Conservation (phyloP, 2,888 invertebrate genomes). For the Trissonchulus latispiculum region DNA sequence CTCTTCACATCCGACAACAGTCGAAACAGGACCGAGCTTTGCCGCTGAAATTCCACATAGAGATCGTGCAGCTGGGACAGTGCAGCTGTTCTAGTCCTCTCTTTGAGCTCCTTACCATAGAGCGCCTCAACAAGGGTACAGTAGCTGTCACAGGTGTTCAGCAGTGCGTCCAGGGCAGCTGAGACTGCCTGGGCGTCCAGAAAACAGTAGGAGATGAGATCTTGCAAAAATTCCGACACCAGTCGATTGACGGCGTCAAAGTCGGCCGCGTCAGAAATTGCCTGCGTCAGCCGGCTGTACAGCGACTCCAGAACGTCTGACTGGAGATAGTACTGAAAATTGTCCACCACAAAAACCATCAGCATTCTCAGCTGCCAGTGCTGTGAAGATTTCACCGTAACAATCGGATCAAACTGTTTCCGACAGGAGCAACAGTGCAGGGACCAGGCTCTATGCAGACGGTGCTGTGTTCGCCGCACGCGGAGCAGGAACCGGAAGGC, state of each 20-base stretch:
- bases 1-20: neutral
- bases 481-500: neutral
- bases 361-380: slow-evolving; percentile 10
- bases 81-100: neutral
- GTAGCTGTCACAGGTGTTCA: neutral
- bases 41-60: neutral
- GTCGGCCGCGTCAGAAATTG: neutral
- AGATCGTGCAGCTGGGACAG: neutral
- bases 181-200: neutral
- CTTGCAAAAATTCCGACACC: neutral
- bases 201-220: neutral
- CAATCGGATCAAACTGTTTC: neutral
- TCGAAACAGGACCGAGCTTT: neutral
- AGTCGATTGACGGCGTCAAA: neutral
- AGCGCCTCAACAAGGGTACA: neutral
- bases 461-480: neutral
- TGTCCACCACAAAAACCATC: slow-evolving; percentile 9
- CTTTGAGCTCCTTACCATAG: neutral
- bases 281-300: neutral
- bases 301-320: neutral
- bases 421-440: neutral
- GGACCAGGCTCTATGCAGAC: neutral
- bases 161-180: neutral
- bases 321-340: slow-evolving; percentile 8
- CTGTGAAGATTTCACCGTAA: neutral